Percentiles rank a stretch among this genome's conserved stretches.
These are phyloP conservation scores for Centropus unirufus DNA, from an alignment of 2,113 vertebrate species.

Conservation along the genomic window DNA sequence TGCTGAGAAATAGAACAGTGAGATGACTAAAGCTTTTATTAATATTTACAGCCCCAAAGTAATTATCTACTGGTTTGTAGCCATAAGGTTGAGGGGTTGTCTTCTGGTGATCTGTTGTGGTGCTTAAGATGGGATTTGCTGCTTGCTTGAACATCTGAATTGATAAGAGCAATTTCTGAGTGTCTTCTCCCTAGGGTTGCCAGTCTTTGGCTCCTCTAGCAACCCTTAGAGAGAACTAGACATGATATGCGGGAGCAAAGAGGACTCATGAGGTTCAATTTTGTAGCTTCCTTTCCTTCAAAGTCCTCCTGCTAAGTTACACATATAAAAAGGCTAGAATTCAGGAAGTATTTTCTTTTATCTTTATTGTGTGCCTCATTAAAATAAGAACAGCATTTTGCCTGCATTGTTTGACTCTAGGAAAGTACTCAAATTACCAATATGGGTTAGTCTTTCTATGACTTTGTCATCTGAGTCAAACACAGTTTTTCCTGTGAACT, in stretches of 20 bases:
- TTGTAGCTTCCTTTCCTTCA: not conserved
- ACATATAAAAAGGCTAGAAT: not conserved
- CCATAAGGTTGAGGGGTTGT: not conserved
- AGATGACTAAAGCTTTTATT: slow-evolving; percentile 13
- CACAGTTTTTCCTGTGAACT: not conserved
- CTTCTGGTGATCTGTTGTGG: not conserved
- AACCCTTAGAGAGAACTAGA: not conserved
- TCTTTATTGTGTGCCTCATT: not conserved
- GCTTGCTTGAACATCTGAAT: not conserved
- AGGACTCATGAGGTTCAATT: not conserved
- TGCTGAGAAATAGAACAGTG: not conserved
- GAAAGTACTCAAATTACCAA: not conserved
- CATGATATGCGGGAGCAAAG: not conserved
- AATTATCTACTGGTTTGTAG: not conserved
- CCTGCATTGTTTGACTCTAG: not conserved
- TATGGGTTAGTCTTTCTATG: not conserved
- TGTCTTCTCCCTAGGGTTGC: not conserved
- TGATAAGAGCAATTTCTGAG: not conserved
- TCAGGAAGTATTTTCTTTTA: not conserved
- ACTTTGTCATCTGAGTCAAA: not conserved
- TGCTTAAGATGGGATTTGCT: not conserved
- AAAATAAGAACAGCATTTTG: not conserved
- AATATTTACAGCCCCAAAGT: slow-evolving; percentile 17
- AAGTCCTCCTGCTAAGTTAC: not conserved
- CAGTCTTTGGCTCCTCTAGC: not conserved